Conservation (phyloP, 2,888 invertebrate genomes). For the Cryptocephalus primarius region DNA sequence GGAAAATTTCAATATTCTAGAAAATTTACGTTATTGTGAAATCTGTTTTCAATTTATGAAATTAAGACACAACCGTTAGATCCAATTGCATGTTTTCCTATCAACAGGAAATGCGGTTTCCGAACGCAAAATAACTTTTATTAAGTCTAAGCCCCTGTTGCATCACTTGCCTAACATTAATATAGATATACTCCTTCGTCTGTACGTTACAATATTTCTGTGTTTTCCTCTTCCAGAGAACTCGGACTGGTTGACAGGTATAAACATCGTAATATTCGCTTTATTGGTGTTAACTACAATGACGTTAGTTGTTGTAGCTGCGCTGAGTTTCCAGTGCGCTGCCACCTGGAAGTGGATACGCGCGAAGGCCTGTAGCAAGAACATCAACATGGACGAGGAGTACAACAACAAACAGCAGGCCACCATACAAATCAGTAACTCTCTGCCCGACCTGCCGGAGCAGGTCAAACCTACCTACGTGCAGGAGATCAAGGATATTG, state of each 20-base stretch:
- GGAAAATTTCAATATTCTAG: too few species aligned
- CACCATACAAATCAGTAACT: constrained; percentile 64
- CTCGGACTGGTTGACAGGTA: constrained; percentile 36
- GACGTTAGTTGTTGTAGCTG: constrained; percentile 57
- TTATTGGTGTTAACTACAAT: constrained; percentile 35
- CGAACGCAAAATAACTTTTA: too few species aligned
- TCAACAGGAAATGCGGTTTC: too few species aligned
- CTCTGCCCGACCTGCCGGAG: constrained; percentile 63
- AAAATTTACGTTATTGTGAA: too few species aligned
- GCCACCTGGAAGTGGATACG: constrained; percentile 62
- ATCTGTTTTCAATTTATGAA: too few species aligned
- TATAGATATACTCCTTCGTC: too few species aligned
- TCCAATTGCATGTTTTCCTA: too few species aligned
- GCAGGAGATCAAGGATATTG: constrained; percentile 58
- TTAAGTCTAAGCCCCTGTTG: too few species aligned
- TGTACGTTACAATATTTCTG: background rate
- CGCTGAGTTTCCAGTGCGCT: constrained; percentile 62
- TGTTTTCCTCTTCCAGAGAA: constrained; percentile 21
- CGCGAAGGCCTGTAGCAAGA: constrained; percentile 40
- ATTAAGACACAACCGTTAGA: too few species aligned
- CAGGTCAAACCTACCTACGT: constrained; percentile 57
- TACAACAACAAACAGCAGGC: constrained; percentile 50
- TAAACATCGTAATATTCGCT: constrained; percentile 18
- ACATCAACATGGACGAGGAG: constrained; percentile 22
- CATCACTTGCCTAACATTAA: too few species aligned